These are phyloP conservation scores for Henricia sp. DNA, from an alignment of 53 echinoderm and acorn worm species.

Conservation along the genomic window DNA sequence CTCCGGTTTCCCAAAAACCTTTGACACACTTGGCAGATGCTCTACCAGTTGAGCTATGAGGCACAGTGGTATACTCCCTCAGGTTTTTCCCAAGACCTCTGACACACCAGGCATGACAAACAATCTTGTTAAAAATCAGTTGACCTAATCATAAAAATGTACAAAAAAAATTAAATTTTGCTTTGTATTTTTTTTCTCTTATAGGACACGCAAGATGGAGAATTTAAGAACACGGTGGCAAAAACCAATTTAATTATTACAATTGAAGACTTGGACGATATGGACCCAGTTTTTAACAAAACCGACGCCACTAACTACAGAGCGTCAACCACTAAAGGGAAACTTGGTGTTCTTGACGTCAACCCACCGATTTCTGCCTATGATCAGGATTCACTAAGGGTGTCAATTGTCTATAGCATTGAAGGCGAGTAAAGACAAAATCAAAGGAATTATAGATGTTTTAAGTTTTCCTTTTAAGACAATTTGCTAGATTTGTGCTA, in stretches of 20 bases:
- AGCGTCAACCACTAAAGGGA: conserved; percentile 5
- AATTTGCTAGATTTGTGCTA: too few relatives aligned
- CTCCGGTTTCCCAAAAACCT: too few relatives aligned
- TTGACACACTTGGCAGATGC: too few relatives aligned
- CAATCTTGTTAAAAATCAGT: background rate
- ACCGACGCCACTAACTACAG: too few relatives aligned
- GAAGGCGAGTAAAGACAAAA: background rate
- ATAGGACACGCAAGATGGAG: conserved; percentile 11
- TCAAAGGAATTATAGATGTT: background rate
- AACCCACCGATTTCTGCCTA: background rate
- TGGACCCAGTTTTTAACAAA: conserved; percentile 14
- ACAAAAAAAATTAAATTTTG: background rate
- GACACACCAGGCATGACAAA: background rate
- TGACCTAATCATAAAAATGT: background rate
- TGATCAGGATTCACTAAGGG: conserved; percentile 13
- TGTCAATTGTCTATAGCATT: background rate
- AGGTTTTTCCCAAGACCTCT: too few relatives aligned
- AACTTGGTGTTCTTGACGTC: background rate
- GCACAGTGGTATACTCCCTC: too few relatives aligned
- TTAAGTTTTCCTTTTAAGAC: background rate
- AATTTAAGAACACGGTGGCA: background rate
- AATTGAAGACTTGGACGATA: conserved; percentile 30
- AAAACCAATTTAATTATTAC: background rate
- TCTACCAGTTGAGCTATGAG: too few relatives aligned
- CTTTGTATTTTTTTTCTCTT: background rate